Evolutionary conservation across 2,797 vertebrate species (phyloP).

Genomic region (Fratercula arctica): DNA sequence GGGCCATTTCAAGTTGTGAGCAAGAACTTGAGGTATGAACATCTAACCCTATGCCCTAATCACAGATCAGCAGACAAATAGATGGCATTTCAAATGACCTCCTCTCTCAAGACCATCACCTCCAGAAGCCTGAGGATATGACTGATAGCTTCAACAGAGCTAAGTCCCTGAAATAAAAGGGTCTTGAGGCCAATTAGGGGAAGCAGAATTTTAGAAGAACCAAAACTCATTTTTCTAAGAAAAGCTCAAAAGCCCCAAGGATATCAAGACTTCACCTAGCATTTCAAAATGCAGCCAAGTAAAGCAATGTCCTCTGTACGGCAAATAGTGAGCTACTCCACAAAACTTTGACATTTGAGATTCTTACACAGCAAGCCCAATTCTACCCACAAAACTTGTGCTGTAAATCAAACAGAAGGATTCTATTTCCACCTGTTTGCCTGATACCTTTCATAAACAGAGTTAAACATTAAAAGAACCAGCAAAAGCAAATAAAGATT

Average conservation of each 20-base stretch:
- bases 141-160: background rate
- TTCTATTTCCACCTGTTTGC: background rate
- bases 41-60: background rate
- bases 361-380: background rate
- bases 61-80: background rate
- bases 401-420: background rate
- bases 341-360: background rate
- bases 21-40: background rate
- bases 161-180: background rate
- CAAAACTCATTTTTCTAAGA: background rate
- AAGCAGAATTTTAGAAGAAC: background rate
- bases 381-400: background rate
- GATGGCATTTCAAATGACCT: background rate
- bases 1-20: background rate
- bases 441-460: background rate
- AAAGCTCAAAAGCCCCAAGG: background rate
- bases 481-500: background rate
- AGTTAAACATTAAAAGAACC: background rate
- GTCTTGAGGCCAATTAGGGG: background rate
- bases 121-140: background rate
- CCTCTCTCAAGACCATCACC: background rate
- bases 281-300: background rate
- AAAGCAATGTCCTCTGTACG: background rate
- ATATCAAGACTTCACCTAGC: background rate
- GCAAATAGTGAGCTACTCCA: background rate